Evolutionary conservation across 1,140 invertebrate species (phyloP), one percentile per base, ranked within the genome.

Genomic region (Diploscapter pachys): DNA sequence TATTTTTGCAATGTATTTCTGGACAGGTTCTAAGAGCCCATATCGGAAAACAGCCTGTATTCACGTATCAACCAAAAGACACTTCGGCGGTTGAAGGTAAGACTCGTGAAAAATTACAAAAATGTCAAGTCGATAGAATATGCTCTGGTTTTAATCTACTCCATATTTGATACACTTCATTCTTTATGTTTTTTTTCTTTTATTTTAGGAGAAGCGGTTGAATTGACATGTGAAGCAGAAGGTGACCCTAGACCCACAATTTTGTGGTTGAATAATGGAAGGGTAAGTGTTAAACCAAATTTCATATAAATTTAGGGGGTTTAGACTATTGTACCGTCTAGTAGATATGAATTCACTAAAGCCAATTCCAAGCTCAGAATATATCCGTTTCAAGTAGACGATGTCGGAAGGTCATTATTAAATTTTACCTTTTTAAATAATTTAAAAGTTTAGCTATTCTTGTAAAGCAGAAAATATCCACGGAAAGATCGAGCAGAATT

Each of bases 331-430:
- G 56, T 50, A 31, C 31, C 69, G 9, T 63, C 68, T 8, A 71
- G 75, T 5, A 84, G 83, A 65, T 67, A 79, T 13, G 69, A 78
- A 59, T 56, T 85, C 8, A 65, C 31, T 3, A 76, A 80, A 61
- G 78, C 83, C 5, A 73, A 77, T 61, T 76, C 79, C 9, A 66
- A 81, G 54, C 74, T 85, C 13, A 73, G 72, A 31, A 85, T 85
- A 52, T 85, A 86, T 73, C 83, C 83, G 8, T 85, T 85, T 72
- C 71, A 86, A 63, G 83, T 85, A 63, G 80, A 82, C 61, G 83
- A 85, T 73, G 81, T 82, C 55, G 83, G 83, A 75, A 64, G 59
- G 79, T 81, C 52, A 63, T 55, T 2, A 4, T 52, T 0, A 2
- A 55, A 6, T 13, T 31, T 31, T 57, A 51, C 11, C 54, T 55